Base-by-base conservation (phyloP, 2,888 invertebrate species). In the Aspidapion aeneum region DNA sequence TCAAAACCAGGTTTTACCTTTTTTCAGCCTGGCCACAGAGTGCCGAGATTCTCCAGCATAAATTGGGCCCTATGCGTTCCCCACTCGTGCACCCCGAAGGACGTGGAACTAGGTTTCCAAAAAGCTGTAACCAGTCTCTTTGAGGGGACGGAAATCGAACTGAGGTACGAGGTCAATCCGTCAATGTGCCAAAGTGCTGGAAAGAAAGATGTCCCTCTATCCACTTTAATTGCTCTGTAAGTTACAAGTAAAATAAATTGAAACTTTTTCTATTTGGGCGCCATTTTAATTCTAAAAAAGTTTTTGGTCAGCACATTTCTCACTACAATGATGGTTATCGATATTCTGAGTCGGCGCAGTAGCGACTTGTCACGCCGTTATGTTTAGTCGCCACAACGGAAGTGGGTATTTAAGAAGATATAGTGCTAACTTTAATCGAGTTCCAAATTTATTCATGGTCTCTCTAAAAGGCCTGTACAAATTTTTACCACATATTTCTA, bases 21-120 rank as follows among this genome's bases (percentile, higher is more conserved):
- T 52, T 79, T 80, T 58, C 72, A 90, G 89, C 87, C 89, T 55
- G 89, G 89, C 3, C 89, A 90, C 75, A 81, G 89, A 65, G 86
- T 89, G 5, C 89, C 89, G 0, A 81, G 87, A 66, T 89, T 85
- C 71, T 86, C 86, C 1, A 83, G 85, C 17, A 82, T 89, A 57
- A 86, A 87, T 69, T 89, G 89, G 89, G 89, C 85, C 1, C 74
- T 89, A 16, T 90, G 89, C 72, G 82, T 87, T n/a, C 89, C 89
- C 1, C 80, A 84, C 1, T 81, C 83, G 0, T 90, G 89, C 74
- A 81, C 82, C 0, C 67, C 83, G 7, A 73, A 78, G 19, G 89
- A 89, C 71, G 84, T 88, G 1, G 84, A 87, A 73, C 76, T 81
- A 18, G 84, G 85, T 1, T 77, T 88, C 22, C 79, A 79, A 55